Percentiles rank a stretch among this genome's conserved stretches.
phyloP scores from a whole-genome alignment of 1,140 invertebrate species.

The Pseudomyrmex pallidus region DNA sequence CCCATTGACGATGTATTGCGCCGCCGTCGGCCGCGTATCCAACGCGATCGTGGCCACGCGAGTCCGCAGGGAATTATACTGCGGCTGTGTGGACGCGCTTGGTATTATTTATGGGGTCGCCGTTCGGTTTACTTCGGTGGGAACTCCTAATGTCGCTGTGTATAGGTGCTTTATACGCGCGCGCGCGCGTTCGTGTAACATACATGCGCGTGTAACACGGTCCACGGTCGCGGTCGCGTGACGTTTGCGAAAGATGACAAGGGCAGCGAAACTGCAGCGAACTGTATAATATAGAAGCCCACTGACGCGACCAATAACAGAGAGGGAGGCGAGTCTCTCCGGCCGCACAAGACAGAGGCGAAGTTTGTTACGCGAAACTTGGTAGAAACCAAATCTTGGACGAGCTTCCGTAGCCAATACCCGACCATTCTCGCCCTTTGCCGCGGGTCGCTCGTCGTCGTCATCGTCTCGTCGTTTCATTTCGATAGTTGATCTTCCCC shows the following conservation, averaged over 20 bases:
- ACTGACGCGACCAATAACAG: neutral
- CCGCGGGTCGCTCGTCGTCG: neutral
- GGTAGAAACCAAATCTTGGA: slow-evolving; percentile 52
- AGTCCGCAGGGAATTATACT: slow-evolving; percentile 47
- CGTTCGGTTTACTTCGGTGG: neutral
- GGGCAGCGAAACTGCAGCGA: slow-evolving; percentile 20
- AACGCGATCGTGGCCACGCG: slow-evolving; percentile 29
- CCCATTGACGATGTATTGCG: neutral
- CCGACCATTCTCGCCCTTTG: neutral
- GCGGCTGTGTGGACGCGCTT: slow-evolving; percentile 9
- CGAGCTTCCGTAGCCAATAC: slow-evolving; percentile 46
- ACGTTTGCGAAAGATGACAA: slow-evolving; percentile 53
- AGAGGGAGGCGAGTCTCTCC: neutral
- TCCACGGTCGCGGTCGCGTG: slow-evolving; percentile 26
- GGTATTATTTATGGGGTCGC: slow-evolving; percentile 49
- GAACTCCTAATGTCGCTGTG: slow-evolving; percentile 28
- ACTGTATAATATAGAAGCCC: slow-evolving; percentile 49
- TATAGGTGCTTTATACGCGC: slow-evolving; percentile 3
- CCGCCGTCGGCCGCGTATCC: neutral
- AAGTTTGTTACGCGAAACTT: slow-evolving; percentile 57
- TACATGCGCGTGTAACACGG: too few species aligned
- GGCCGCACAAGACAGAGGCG: slow-evolving; percentile 1
- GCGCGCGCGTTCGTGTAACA: too few species aligned
- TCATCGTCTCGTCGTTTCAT: slow-evolving; percentile 7
- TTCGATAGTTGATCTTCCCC: slow-evolving; percentile 52